phyloP scores from a whole-genome alignment of 1,140 invertebrate genomes.

The Matsumurasca onukii region DNA sequence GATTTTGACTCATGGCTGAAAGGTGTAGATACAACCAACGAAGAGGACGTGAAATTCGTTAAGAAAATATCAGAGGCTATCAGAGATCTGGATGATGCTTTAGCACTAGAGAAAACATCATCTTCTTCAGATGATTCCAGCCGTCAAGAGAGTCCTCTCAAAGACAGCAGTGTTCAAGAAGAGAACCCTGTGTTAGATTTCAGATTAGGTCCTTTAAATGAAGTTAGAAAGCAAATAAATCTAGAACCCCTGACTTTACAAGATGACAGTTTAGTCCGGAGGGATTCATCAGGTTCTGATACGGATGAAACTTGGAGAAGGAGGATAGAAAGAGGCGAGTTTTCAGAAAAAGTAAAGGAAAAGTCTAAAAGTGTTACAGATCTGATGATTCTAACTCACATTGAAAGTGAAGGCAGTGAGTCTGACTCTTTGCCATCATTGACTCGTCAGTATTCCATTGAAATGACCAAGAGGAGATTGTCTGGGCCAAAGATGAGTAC shows the following conservation, averaged over 20 bases:
- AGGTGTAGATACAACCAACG: slow-evolving; percentile 56
- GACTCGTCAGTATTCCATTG: slow-evolving; percentile 36
- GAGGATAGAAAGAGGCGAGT: slow-evolving; percentile 62
- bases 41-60: slow-evolving; percentile 55
- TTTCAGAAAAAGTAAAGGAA: slow-evolving; percentile 66
- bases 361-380: slow-evolving; percentile 73
- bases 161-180: slow-evolving; percentile 33
- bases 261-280: slow-evolving; percentile 19
- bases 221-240: neutral
- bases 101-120: slow-evolving; percentile 61
- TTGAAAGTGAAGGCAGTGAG: slow-evolving; percentile 64
- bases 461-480: slow-evolving; percentile 29
- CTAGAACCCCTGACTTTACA: neutral
- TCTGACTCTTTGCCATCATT: slow-evolving; percentile 44
- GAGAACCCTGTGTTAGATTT: slow-evolving; percentile 44
- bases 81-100: slow-evolving; percentile 61
- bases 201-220: slow-evolving; percentile 41
- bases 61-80: slow-evolving; percentile 64
- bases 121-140: slow-evolving; percentile 54
- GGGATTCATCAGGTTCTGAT: slow-evolving; percentile 56
- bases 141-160: slow-evolving; percentile 54
- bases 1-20: slow-evolving; percentile 58
- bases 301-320: slow-evolving; percentile 66
- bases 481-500: slow-evolving; percentile 34
- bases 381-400: slow-evolving; percentile 71